Percentiles rank a stretch among this genome's conserved stretches.
These are phyloP conservation scores for Cervus canadensis DNA, from an alignment of 2,113 vertebrate genomes.

Conservation along the genomic window DNA sequence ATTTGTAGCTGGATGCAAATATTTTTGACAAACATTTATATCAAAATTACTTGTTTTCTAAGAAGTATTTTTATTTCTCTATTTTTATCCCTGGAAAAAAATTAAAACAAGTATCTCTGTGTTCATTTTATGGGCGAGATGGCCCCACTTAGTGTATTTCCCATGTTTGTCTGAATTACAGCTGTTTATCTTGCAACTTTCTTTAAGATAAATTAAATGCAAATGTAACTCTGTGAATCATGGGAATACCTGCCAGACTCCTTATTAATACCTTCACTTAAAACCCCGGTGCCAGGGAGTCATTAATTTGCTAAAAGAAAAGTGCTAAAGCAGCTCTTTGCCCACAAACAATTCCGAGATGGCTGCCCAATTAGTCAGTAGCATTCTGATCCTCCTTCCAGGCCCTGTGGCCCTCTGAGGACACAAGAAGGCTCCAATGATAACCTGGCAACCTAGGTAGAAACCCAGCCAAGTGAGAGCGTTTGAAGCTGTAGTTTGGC, in stretches of 20 bases:
- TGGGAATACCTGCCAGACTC: conserved; percentile 90
- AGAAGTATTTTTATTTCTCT: conserved; percentile 78
- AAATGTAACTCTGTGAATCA: conserved; percentile 87
- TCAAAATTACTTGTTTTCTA: conserved; percentile 76
- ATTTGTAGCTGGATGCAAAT: conserved; percentile 77
- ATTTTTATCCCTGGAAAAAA: conserved; percentile 73
- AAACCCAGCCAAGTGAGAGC: conserved; percentile 87
- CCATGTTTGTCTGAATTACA: conserved; percentile 86
- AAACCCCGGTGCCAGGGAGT: conserved; percentile 82
- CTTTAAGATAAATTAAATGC: conserved; percentile 91
- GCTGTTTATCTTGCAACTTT: conserved; percentile 92
- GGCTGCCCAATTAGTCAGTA: conserved; percentile 85
- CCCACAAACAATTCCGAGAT: conserved; percentile 81
- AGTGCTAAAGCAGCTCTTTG: conserved; percentile 80
- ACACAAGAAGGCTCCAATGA: conserved; percentile 84
- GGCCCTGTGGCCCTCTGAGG: conserved; percentile 88
- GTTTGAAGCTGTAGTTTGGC: conserved; percentile 91
- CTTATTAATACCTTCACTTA: conserved; percentile 92
- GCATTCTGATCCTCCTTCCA: conserved; percentile 81
- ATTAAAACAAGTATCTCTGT: conserved; percentile 79
- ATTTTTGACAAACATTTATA: conserved; percentile 75
- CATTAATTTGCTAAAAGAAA: conserved; percentile 84
- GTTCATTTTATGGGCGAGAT: conserved; percentile 83
- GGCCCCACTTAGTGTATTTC: conserved; percentile 81
- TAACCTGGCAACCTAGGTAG: conserved; percentile 95